A percentile compares a stretch with the other conserved stretches of the same genome.
These are phyloP conservation scores for Pinna nobilis DNA, from an alignment of 1,140 invertebrate genomes.

Conservation along the genomic window DNA sequence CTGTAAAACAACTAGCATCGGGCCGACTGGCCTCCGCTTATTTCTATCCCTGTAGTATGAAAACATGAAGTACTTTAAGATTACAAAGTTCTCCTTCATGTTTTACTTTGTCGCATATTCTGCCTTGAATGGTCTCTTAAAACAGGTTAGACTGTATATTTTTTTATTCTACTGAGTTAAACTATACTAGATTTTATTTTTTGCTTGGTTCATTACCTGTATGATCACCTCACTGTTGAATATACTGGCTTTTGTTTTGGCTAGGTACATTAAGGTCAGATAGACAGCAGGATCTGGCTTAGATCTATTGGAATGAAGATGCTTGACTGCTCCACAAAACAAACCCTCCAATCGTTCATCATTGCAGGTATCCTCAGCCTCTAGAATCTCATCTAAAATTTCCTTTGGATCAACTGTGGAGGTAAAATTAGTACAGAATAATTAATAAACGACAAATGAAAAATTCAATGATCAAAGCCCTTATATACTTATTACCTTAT, in stretches of 20 bases:
- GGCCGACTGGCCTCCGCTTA: no score
- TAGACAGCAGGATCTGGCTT: conserved; percentile 89
- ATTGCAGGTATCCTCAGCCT: conserved; percentile 75
- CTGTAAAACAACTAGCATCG: no score
- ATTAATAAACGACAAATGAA: no score
- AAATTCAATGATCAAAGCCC: background rate
- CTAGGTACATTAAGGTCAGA: conserved; percentile 87
- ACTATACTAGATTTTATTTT: no score
- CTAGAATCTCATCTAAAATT: conserved; percentile 71
- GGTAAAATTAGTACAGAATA: background rate
- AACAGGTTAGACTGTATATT: no score
- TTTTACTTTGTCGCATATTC: no score
- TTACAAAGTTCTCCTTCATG: no score
- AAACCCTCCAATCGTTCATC: conserved; percentile 76
- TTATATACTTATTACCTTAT: conserved; percentile 3
- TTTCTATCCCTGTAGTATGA: no score
- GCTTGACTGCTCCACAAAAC: conserved; percentile 78
- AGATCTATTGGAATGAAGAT: conserved; percentile 74
- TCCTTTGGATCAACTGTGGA: conserved; percentile 71
- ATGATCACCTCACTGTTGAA: conserved; percentile 85
- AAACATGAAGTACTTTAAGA: no score
- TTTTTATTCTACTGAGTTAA: no score
- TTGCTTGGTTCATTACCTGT: no score
- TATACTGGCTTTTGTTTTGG: conserved; percentile 86
- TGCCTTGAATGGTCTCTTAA: no score